These are phyloP conservation scores for Laothoe populi DNA, from an alignment of 2,888 invertebrate species.

Conservation along the genomic window DNA sequence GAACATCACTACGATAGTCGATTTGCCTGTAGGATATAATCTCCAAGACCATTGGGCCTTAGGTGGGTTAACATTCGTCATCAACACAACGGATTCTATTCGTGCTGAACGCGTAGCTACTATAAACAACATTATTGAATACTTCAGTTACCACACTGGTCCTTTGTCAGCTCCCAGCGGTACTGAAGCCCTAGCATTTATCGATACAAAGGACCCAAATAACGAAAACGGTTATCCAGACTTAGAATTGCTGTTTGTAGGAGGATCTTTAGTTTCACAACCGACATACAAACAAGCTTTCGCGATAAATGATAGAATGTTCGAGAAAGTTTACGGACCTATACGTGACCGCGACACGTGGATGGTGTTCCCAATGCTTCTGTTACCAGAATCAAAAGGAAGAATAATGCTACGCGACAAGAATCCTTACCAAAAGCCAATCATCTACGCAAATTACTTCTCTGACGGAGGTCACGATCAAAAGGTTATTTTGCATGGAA, in stretches of 20 bases:
- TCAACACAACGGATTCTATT: conserved; percentile 88
- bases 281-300: conserved; percentile 61
- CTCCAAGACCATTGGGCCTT: conserved; percentile 92
- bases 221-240: conserved; percentile 82
- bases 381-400: conserved; percentile 87
- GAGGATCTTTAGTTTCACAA: conserved; percentile 76
- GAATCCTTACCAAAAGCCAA: conserved; percentile 87
- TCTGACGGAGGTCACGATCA: conserved; percentile 83
- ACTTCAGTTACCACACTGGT: conserved; percentile 72
- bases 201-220: conserved; percentile 77
- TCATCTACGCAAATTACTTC: conserved; percentile 88
- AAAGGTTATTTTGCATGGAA: conserved; percentile 73
- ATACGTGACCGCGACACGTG: conserved; percentile 76
- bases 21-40: conserved; percentile 89
- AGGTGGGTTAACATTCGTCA: conserved; percentile 88
- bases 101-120: conserved; percentile 80
- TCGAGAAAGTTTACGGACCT: conserved; percentile 68
- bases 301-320: conserved; percentile 66
- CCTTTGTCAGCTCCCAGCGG: conserved; percentile 68
- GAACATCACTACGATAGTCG: conserved; percentile 84
- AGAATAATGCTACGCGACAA: conserved; percentile 84
- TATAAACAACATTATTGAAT: conserved; percentile 79
- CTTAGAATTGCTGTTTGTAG: conserved; percentile 83
- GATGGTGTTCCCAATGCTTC: conserved; percentile 85
- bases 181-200: conserved; percentile 80